phyloP scores from a whole-genome alignment of 2,888 invertebrate genomes.

The Aleiodes leptofemur region DNA sequence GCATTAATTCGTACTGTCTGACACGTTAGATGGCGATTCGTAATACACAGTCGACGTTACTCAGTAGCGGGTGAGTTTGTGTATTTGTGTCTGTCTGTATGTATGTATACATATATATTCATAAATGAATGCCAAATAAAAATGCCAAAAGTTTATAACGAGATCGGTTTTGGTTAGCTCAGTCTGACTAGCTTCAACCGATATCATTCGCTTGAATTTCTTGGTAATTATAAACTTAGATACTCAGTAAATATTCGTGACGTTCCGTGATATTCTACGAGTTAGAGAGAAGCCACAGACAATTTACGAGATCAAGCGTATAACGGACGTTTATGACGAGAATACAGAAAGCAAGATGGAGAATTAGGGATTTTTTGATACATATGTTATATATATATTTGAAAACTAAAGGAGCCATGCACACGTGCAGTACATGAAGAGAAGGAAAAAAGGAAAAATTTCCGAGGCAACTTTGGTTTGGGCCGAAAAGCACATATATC shows the following conservation, averaged over 20 bases:
- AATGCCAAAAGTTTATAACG: slow-evolving; percentile 63
- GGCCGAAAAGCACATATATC: slow-evolving; percentile 13
- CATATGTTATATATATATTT: slow-evolving; percentile 54
- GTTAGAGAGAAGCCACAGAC: slow-evolving; percentile 53
- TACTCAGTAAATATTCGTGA: slow-evolving; percentile 68
- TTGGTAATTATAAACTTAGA: slow-evolving; percentile 72
- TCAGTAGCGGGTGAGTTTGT: slow-evolving; percentile 25
- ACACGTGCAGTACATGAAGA: slow-evolving; percentile 24
- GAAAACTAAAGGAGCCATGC: slow-evolving; percentile 16
- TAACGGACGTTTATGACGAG: slow-evolving; percentile 59
- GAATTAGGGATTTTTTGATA: slow-evolving; percentile 54
- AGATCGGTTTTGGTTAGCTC: slow-evolving; percentile 59
- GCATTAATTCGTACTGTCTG: slow-evolving; percentile 71
- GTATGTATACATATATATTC: background rate
- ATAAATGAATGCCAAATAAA: slow-evolving; percentile 54
- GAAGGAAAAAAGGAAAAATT: background rate
- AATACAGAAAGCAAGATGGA: slow-evolving; percentile 58
- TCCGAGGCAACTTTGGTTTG: slow-evolving; percentile 15
- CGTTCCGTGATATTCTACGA: slow-evolving; percentile 46
- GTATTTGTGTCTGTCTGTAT: slow-evolving; percentile 28
- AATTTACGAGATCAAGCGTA: slow-evolving; percentile 67
- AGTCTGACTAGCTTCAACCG: slow-evolving; percentile 48
- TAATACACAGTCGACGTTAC: slow-evolving; percentile 61
- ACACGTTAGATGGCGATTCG: slow-evolving; percentile 68
- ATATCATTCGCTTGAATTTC: slow-evolving; percentile 64